phyloP scores from a whole-genome alignment of 2,888 invertebrate species.

The Baronia brevicornis region DNA sequence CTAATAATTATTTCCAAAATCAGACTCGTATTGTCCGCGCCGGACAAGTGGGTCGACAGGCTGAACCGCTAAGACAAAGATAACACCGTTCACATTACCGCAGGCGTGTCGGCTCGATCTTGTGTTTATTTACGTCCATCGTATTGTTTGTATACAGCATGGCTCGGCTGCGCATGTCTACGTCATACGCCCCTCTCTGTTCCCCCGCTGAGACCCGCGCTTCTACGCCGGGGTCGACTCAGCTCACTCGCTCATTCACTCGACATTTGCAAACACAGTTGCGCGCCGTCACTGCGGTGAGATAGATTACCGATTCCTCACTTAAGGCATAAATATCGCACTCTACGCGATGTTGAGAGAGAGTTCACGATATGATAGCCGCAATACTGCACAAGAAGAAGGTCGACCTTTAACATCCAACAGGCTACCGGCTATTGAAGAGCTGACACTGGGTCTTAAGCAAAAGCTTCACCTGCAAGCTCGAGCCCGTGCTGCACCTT shows the following conservation, averaged over 20 bases:
- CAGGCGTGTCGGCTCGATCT: constrained; percentile 51
- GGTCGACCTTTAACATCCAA: constrained; percentile 49
- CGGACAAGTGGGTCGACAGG: constrained; percentile 33
- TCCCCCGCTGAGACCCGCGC: constrained; percentile 56
- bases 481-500: constrained; percentile 67
- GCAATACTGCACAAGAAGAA: constrained; percentile 37
- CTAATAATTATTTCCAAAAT: constrained; percentile 10
- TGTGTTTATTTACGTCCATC: constrained; percentile 75
- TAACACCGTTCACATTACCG: constrained; percentile 55
- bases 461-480: constrained; percentile 72
- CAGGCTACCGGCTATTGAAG: constrained; percentile 64
- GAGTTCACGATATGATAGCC: constrained; percentile 56
- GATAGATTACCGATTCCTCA: constrained; percentile 44
- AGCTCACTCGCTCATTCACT: constrained; percentile 71
- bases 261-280: constrained; percentile 67
- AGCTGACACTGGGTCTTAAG: constrained; percentile 68
- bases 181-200: constrained; percentile 54
- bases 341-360: constrained; percentile 61
- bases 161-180: constrained; percentile 72
- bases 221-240: constrained; percentile 60
- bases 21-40: constrained; percentile 19
- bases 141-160: constrained; percentile 76
- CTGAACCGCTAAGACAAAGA: constrained; percentile 57
- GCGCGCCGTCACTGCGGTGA: constrained; percentile 40
- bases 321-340: constrained; percentile 32